Percentiles rank a stretch among this genome's conserved stretches.
These are phyloP conservation scores for Asbolus verrucosus DNA, from an alignment of 1,140 invertebrate species.

Conservation along the genomic window DNA sequence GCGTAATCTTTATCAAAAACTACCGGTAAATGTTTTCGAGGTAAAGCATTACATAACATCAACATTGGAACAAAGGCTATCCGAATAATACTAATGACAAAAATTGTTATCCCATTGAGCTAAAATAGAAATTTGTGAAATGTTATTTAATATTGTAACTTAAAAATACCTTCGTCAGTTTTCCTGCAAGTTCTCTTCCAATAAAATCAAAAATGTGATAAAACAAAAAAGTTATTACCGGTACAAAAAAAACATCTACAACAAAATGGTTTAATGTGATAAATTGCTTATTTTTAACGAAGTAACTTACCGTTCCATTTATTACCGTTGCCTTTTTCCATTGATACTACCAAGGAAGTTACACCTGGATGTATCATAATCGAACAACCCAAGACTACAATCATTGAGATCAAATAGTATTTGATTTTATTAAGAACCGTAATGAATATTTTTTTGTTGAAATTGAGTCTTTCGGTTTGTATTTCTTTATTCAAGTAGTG, in stretches of 20 bases:
- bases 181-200: slow-evolving; percentile 48
- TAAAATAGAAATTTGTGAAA: slow-evolving; percentile 37
- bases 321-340: slow-evolving; percentile 31
- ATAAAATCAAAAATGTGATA: slow-evolving; percentile 47
- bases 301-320: slow-evolving; percentile 47
- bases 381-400: slow-evolving; percentile 50
- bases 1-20: slow-evolving; percentile 44
- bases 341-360: slow-evolving; percentile 47
- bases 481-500: slow-evolving; percentile 46
- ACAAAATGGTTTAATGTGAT: slow-evolving; percentile 11
- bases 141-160: too few species aligned
- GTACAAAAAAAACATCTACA: slow-evolving; percentile 54
- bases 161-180: slow-evolving; percentile 45
- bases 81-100: slow-evolving; percentile 43
- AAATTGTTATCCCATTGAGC: slow-evolving; percentile 47
- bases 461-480: background rate
- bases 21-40: slow-evolving; percentile 50
- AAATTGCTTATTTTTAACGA: background rate
- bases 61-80: slow-evolving; percentile 51
- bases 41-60: slow-evolving; percentile 53
- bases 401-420: slow-evolving; percentile 39
- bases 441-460: slow-evolving; percentile 6
- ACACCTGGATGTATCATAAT: slow-evolving; percentile 53
- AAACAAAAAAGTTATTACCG: slow-evolving; percentile 51
- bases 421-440: slow-evolving; percentile 15